Evolutionary conservation across 2,113 vertebrate species (phyloP), one percentile per base, ranked within the genome.

Genomic region (Glaucomys volans): DNA sequence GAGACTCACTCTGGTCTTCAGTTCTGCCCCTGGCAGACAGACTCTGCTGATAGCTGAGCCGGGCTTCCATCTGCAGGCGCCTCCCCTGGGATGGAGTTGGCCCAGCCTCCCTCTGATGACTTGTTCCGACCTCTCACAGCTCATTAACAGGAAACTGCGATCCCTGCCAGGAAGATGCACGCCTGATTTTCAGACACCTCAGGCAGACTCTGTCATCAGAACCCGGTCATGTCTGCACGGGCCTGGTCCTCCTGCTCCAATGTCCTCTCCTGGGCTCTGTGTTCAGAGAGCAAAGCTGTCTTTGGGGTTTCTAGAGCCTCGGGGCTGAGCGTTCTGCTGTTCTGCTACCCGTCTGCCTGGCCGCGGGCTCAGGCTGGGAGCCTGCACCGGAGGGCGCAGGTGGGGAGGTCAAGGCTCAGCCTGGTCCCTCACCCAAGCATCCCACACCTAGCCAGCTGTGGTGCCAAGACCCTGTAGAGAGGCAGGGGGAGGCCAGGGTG

Each of bases 111-210:
- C 75, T 87, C 79, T 67, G 92, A 77, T 87, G 77, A 75, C 86
- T 85, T 57, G 92, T 80, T 97, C 69, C 69, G 94, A 86, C 44
- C 28, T 87, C 90, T 97, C 86, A 75, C 62, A 81, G 85, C 82
- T 97, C 95, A 94, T 97, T 93, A 97, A 66, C 89, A 94, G 94
- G 91, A 95, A 93, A 74, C 37, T 79, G 80, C 71, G 80, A 5
- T 86, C 88, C 88, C 72, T 95, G 93, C 95, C 93, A 96, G 82
- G 91, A 91, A 97, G 94, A 96, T 9, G 82, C 94, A 47, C 0
- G 11, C 71, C 82, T 62, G 93, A 81, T 64, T 95, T 72, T 95
- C 91, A 97, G 96, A 96, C 89, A 87, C 12, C 74, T 94, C 93
- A 94, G 91, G 71, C 35, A 88, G 94, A 96, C 77, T 82, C 77